Evolutionary conservation across 2,797 vertebrate species (phyloP).

Genomic region (Notolabrus celidotus): DNA sequence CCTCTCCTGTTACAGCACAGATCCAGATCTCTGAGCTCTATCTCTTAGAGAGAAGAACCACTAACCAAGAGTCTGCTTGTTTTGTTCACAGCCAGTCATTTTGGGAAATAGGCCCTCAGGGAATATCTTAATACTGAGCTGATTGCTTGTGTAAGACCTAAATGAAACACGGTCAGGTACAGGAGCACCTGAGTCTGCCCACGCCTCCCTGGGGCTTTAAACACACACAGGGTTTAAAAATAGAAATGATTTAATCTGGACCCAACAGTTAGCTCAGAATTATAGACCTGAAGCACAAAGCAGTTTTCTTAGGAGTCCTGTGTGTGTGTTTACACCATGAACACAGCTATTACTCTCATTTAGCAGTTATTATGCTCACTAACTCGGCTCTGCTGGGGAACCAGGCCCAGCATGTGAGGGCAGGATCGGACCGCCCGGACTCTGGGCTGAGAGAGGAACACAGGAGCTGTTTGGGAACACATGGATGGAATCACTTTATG

Average conservation of each 20-base stretch:
- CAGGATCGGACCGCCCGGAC: constrained; percentile 53
- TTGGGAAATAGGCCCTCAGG: constrained; percentile 45
- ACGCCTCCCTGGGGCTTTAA: constrained; percentile 17
- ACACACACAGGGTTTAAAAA: constrained; percentile 45
- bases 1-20: constrained; percentile 49
- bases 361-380: constrained; percentile 56
- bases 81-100: constrained; percentile 54
- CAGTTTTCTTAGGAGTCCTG: constrained; percentile 10
- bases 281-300: constrained; percentile 25
- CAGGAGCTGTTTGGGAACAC: too few species aligned
- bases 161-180: constrained; percentile 63
- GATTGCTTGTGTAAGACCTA: constrained; percentile 52
- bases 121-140: constrained; percentile 57
- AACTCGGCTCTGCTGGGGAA: constrained; percentile 41
- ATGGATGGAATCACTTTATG: too few species aligned
- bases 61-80: constrained; percentile 55
- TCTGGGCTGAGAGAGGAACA: constrained; percentile 15
- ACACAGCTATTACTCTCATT: constrained; percentile 58
- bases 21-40: constrained; percentile 59
- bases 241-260: constrained; percentile 46
- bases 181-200: constrained; percentile 33
- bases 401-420: constrained; percentile 32
- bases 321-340: constrained; percentile 42
- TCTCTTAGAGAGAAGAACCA: constrained; percentile 54
- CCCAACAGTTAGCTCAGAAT: constrained; percentile 26